Conservation (phyloP, 2,888 invertebrate genomes). For the Hecatera dysodea region DNA sequence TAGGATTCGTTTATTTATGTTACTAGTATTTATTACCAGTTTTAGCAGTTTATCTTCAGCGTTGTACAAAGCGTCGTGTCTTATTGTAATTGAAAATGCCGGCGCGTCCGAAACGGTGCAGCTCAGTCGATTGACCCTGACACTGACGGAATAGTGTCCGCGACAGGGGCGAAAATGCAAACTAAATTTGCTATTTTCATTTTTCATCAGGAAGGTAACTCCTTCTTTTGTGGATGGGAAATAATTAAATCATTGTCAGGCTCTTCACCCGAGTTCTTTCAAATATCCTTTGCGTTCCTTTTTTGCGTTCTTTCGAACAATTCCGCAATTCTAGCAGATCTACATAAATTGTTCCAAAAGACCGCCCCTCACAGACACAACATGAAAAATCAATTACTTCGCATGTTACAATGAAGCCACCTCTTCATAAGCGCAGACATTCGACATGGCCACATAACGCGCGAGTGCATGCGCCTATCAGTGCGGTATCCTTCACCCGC, state of each 20-base stretch:
- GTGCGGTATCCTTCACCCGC: not conserved
- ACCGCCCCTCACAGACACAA: no score
- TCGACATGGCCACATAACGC: not conserved
- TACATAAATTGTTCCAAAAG: not conserved
- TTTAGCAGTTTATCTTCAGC: not conserved
- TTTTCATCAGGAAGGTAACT: no score
- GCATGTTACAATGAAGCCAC: not conserved
- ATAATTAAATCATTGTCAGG: no score
- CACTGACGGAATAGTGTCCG: slow-evolving; percentile 6
- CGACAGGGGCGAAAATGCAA: no score
- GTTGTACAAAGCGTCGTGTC: not conserved
- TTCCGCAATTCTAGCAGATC: not conserved
- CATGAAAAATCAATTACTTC: not conserved
- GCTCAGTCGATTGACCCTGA: slow-evolving; percentile 35
- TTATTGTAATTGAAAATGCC: slow-evolving; percentile 45
- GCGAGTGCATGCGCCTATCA: slow-evolving; percentile 12
- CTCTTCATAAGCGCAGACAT: not conserved
- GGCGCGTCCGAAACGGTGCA: slow-evolving; percentile 22
- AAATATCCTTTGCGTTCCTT: no score
- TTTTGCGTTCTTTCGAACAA: no score
- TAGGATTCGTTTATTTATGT: not conserved
- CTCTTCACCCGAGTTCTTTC: no score
- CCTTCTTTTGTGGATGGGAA: no score
- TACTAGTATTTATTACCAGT: not conserved
- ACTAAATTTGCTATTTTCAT: no score